Evolutionary conservation across 2,113 vertebrate genomes (phyloP).

Genomic region (Phyllostomus hastatus): DNA sequence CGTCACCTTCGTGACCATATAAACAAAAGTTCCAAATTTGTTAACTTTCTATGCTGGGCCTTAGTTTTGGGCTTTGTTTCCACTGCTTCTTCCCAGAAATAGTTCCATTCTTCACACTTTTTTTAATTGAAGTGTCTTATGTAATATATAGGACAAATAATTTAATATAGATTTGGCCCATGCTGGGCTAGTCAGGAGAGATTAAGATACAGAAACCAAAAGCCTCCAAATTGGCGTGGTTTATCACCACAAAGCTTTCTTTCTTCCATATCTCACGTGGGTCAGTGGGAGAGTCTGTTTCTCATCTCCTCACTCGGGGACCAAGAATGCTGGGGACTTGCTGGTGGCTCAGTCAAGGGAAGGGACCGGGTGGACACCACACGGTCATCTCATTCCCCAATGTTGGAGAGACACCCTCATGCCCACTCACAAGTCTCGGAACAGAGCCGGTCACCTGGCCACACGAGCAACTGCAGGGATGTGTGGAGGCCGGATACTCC

Average conservation of each 20-base stretch:
- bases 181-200: background rate
- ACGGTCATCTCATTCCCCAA: background rate
- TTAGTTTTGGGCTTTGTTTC: background rate
- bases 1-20: background rate
- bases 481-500: background rate
- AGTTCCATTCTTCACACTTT: background rate
- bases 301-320: background rate
- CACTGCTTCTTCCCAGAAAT: background rate
- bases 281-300: background rate
- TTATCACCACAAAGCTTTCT: background rate
- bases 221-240: background rate
- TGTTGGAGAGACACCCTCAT: background rate
- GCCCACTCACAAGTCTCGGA: background rate
- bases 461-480: background rate
- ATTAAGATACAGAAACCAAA: background rate
- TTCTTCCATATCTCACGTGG: background rate
- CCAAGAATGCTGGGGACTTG: background rate
- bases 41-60: background rate
- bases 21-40: background rate
- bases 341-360: background rate
- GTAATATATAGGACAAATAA: background rate
- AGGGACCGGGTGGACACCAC: fast-evolving
- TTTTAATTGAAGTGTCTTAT: background rate
- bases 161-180: background rate
- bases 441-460: background rate